These are phyloP conservation scores for Yponomeuta sedellus DNA, from an alignment of 2,888 invertebrate species.

Conservation along the genomic window DNA sequence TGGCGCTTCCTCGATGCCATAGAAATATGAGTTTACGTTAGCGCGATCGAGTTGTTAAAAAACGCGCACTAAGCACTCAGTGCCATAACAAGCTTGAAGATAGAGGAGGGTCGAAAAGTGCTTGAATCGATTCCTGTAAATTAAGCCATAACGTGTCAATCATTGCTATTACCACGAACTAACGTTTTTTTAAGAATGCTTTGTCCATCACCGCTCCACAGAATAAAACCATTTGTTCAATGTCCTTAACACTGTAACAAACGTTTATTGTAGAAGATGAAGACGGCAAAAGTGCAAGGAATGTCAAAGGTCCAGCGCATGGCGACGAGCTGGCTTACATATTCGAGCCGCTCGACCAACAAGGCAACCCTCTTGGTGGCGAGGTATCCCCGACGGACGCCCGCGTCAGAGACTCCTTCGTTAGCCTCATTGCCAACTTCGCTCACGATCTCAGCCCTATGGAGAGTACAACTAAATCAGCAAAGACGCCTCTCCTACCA, in stretches of 20 bases:
- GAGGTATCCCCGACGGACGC: slow-evolving; percentile 74
- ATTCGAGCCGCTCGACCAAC: slow-evolving; percentile 79
- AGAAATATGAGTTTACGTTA: too few relatives aligned
- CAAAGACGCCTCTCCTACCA: slow-evolving; percentile 34
- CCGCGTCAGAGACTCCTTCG: slow-evolving; percentile 79
- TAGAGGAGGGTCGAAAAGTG: too few relatives aligned
- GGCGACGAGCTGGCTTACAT: slow-evolving; percentile 85
- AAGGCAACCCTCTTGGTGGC: slow-evolving; percentile 69
- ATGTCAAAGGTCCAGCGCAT: slow-evolving; percentile 69
- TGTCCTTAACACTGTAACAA: not conserved
- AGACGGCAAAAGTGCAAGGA: not conserved
- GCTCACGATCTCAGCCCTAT: slow-evolving; percentile 57
- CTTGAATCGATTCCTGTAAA: too few relatives aligned
- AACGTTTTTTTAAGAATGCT: too few relatives aligned
- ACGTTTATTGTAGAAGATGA: not conserved
- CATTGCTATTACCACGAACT: too few relatives aligned
- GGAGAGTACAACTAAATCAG: slow-evolving; percentile 28
- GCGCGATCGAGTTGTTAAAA: too few relatives aligned
- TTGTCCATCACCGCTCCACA: too few relatives aligned
- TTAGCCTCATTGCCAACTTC: slow-evolving; percentile 81
- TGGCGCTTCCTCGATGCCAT: too few relatives aligned
- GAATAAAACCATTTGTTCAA: too few relatives aligned
- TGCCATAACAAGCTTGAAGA: too few relatives aligned
- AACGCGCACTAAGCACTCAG: too few relatives aligned
- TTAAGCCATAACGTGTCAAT: too few relatives aligned